Conservation (phyloP, 1,140 invertebrate genomes). For the Eupristina koningsbergeri region DNA sequence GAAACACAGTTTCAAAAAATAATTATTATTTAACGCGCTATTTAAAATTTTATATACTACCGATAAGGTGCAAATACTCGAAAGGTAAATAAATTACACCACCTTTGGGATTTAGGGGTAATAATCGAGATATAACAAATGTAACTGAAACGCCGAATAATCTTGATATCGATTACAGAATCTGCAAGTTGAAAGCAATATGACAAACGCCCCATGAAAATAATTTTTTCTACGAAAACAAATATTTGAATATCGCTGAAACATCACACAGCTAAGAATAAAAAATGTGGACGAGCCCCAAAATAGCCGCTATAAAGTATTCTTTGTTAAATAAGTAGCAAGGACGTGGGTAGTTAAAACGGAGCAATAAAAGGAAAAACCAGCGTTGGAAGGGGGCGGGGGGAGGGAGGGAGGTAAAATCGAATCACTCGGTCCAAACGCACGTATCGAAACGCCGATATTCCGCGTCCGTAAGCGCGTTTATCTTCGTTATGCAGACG, state of each 20-base stretch:
- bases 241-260: neutral
- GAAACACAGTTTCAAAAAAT: too few species aligned
- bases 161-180: too few species aligned
- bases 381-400: neutral
- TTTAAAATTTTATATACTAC: too few species aligned
- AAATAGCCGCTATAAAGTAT: slow-evolving; percentile 11
- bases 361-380: slow-evolving; percentile 26
- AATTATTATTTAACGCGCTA: too few species aligned
- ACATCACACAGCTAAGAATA: neutral
- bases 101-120: too few species aligned
- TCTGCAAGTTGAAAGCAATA: too few species aligned
- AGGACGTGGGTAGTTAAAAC: neutral
- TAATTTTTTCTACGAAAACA: neutral
- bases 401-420: slow-evolving; percentile 14
- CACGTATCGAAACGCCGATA: slow-evolving; percentile 33
- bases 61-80: too few species aligned
- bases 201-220: too few species aligned
- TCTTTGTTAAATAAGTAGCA: slow-evolving; percentile 22
- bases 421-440: neutral
- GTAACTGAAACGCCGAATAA: too few species aligned
- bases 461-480: slow-evolving; percentile 6
- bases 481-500: slow-evolving; percentile 39
- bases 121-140: too few species aligned
- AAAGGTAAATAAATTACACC: too few species aligned
- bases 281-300: slow-evolving; percentile 10